These are phyloP conservation scores for Motacilla tschutschensis DNA, from an alignment of 2,113 vertebrate species.

Conservation along the genomic window DNA sequence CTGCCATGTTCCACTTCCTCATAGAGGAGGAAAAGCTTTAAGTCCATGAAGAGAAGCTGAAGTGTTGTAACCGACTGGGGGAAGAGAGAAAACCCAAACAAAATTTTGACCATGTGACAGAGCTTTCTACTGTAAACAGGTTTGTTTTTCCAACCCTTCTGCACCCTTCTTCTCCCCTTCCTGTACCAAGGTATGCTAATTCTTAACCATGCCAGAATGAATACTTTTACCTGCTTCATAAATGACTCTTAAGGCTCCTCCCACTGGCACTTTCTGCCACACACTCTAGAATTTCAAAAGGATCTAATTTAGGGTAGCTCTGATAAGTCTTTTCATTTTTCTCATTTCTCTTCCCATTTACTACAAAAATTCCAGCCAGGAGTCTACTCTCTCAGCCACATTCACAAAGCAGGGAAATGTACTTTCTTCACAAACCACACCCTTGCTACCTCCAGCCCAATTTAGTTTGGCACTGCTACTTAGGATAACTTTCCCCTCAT, in stretches of 20 bases:
- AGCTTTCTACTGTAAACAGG: background rate
- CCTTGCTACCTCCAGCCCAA: background rate
- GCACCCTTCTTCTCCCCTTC: background rate
- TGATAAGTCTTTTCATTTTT: background rate
- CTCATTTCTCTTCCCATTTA: background rate
- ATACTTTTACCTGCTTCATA: background rate
- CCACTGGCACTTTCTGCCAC: background rate
- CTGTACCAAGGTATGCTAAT: background rate
- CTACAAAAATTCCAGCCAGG: background rate
- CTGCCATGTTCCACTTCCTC: background rate
- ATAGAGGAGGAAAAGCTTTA: background rate
- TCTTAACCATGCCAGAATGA: background rate
- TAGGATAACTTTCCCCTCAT: background rate
- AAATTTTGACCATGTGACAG: background rate
- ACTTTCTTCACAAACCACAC: background rate
- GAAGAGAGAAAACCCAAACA: background rate
- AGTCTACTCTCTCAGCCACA: background rate
- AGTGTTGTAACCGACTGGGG: background rate
- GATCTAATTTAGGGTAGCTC: background rate
- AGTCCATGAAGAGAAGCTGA: background rate
- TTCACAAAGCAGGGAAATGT: background rate
- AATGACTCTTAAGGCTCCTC: background rate
- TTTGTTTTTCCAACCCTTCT: background rate
- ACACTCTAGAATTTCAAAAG: background rate
- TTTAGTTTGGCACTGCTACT: background rate